Percentiles rank a stretch among this genome's conserved stretches.
Evolutionary conservation across 1,140 invertebrate species (phyloP).

Genomic region (Microplitis mediator): DNA sequence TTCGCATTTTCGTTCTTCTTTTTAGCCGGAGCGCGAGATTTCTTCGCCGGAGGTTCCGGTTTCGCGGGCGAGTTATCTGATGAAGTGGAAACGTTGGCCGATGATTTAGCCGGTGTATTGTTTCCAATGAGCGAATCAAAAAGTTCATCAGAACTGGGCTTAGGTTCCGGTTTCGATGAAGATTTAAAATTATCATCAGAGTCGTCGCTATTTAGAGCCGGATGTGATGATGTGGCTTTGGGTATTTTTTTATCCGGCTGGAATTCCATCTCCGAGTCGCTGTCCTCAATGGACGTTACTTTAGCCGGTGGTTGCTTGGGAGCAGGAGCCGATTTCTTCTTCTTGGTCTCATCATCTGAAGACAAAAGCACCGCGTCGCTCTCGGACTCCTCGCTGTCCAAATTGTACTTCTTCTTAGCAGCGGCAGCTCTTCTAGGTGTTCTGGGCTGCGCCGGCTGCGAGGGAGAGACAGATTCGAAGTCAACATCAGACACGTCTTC

Average conservation of each 20-base stretch:
- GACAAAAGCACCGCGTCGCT: constrained; percentile 37
- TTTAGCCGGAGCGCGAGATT: constrained; percentile 41
- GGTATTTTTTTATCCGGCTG: constrained; percentile 44
- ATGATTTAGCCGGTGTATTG: constrained; percentile 35
- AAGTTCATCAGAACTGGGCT: constrained; percentile 57
- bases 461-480: constrained; percentile 52
- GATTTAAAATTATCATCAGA: constrained; percentile 13
- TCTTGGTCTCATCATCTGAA: constrained; percentile 41
- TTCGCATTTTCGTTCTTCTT: constrained; percentile 55
- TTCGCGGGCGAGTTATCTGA: constrained; percentile 45
- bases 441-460: constrained; percentile 42
- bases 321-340: constrained; percentile 6
- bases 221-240: not conserved
- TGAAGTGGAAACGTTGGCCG: constrained; percentile 32
- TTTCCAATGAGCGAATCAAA: constrained; percentile 56
- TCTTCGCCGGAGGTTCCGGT: constrained; percentile 30
- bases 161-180: constrained; percentile 29
- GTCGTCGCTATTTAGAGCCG: constrained; percentile 9
- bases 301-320: not conserved
- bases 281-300: constrained; percentile 28
- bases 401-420: constrained; percentile 50
- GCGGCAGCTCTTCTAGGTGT: constrained; percentile 28
- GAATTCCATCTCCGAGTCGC: constrained; percentile 54
- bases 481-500: constrained; percentile 44
- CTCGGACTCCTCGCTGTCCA: constrained; percentile 41